Percentiles rank a stretch among this genome's conserved stretches.
Conservation (phyloP, 2,888 invertebrate species). For the Acleris laterana region DNA sequence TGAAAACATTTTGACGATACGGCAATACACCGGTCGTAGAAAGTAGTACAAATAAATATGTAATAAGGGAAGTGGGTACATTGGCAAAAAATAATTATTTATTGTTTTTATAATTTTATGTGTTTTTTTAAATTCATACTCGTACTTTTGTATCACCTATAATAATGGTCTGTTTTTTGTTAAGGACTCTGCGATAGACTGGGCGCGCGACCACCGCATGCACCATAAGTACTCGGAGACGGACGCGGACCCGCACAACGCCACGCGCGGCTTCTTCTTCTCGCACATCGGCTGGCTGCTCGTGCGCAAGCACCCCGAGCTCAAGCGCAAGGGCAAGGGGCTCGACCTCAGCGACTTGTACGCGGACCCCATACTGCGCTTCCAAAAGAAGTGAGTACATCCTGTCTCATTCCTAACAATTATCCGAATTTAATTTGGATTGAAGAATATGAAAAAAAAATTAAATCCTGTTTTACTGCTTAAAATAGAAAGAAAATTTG, state of each 20-base stretch:
- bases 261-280: conserved; percentile 97
- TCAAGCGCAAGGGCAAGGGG: conserved; percentile 92
- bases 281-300: conserved; percentile 98
- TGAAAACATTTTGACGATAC: no score
- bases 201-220: conserved; percentile 92
- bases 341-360: conserved; percentile 94
- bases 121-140: no score
- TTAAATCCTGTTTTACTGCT: no score
- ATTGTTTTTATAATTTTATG: no score
- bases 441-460: no score
- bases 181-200: conserved; percentile 90
- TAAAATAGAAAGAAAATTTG: no score
- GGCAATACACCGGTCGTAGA: no score
- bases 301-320: conserved; percentile 95
- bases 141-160: background rate
- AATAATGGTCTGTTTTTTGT: conserved; percentile 35
- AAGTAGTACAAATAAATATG: no score
- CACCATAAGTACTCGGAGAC: conserved; percentile 98
- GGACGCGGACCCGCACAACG: conserved; percentile 97
- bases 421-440: no score
- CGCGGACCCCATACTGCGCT: conserved; percentile 91
- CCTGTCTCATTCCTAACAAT: background rate
- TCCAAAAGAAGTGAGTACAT: conserved; percentile 92
- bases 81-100: no score
- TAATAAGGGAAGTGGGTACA: no score